Evolutionary conservation across 2,888 invertebrate species (phyloP).

Genomic region (Tiliacea aurago): DNA sequence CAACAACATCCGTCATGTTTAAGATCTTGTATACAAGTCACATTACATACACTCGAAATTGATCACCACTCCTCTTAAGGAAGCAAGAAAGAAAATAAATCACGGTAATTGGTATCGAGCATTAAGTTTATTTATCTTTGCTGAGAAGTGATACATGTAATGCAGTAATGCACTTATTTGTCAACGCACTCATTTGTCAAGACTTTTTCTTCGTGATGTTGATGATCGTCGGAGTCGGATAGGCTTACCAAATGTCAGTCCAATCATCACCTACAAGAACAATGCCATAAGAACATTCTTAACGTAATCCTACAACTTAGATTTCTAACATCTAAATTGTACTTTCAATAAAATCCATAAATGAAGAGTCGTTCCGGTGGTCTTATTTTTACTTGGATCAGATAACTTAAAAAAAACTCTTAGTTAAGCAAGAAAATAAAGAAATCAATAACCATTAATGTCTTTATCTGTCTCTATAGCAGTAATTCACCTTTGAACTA

Average conservation of each 20-base stretch:
- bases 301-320: too few species aligned
- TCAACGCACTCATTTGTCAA: conserved; percentile 46
- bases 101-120: conserved; percentile 56
- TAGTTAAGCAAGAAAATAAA: not conserved
- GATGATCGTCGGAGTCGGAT: not conserved
- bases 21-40: conserved; percentile 49
- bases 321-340: too few species aligned
- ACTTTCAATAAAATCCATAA: too few species aligned
- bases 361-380: not conserved
- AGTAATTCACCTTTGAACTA: conserved; percentile 33
- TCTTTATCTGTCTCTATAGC: conserved; percentile 10
- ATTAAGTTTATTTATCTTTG: conserved; percentile 53
- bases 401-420: too few species aligned
- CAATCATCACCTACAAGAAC: not conserved
- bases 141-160: conserved; percentile 46
- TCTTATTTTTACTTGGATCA: too few species aligned
- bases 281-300: too few species aligned
- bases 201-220: not conserved
- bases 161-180: conserved; percentile 58
- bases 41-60: conserved; percentile 50
- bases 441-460: conserved; percentile 40
- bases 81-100: conserved; percentile 52
- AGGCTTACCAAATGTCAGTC: not conserved
- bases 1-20: conserved; percentile 41
- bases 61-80: conserved; percentile 42